Evolutionary conservation across 2,797 vertebrate genomes (phyloP).

Genomic region (Psittacula echo): DNA sequence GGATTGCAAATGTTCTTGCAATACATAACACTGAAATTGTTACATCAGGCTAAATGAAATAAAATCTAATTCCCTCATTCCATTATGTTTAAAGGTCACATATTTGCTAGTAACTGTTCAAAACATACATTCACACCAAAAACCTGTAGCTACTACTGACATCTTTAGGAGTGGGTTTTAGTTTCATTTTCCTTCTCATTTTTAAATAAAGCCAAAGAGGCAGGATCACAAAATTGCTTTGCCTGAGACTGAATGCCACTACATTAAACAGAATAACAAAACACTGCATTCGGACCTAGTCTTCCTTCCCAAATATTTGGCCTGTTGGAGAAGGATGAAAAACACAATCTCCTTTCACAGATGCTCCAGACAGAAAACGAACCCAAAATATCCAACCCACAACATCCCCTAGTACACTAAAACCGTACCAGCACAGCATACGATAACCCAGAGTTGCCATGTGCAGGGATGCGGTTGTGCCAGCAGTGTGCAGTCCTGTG

Average conservation of each 20-base stretch:
- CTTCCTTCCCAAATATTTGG: background rate
- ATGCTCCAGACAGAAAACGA: background rate
- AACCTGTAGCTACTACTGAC: background rate
- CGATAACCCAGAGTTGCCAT: background rate
- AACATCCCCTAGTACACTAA: background rate
- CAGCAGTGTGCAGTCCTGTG: background rate
- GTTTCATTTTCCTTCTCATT: background rate
- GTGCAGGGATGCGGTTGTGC: fast-evolving
- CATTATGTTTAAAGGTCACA: conserved; percentile 37
- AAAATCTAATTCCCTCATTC: conserved; percentile 19
- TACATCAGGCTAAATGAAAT: conserved; percentile 28
- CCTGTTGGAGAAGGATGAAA: background rate
- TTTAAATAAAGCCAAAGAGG: background rate
- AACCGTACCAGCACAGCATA: fast-evolving
- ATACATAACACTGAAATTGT: background rate
- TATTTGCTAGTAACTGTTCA: background rate
- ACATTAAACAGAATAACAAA: background rate
- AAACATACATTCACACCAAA: background rate
- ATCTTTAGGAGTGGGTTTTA: background rate
- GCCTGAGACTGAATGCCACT: background rate
- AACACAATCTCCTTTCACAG: background rate
- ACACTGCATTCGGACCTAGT: background rate
- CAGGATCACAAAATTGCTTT: background rate
- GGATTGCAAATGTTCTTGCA: conserved; percentile 12
- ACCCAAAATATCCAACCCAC: background rate